Percentiles rank a stretch among this genome's conserved stretches.
These are phyloP conservation scores for Melanotus villosus DNA, from an alignment of 2,888 invertebrate species.

Conservation along the genomic window DNA sequence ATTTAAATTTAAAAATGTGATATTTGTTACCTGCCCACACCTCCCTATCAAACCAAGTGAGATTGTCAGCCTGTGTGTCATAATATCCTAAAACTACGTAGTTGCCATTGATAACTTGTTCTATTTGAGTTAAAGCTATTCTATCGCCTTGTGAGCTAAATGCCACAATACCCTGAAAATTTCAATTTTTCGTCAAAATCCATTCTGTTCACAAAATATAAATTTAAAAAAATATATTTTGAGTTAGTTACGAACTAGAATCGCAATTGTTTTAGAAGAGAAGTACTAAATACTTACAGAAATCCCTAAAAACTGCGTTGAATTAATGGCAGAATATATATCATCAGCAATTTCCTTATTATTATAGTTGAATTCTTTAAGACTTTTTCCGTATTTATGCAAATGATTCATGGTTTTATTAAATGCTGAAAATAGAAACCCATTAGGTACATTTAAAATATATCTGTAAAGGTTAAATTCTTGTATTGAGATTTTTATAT, in stretches of 20 bases:
- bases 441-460: neutral
- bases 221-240: no score
- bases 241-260: no score
- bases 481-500: neutral
- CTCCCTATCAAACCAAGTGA: constrained; percentile 94
- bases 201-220: neutral
- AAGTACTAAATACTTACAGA: constrained; percentile 88
- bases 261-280: no score
- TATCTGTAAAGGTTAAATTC: no score
- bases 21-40: constrained; percentile 92
- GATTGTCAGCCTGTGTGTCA: constrained; percentile 94
- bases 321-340: constrained; percentile 97
- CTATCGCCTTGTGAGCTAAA: constrained; percentile 99
- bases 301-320: constrained; percentile 97
- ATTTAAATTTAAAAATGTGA: no score
- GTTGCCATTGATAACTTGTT: constrained; percentile 95
- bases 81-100: constrained; percentile 96
- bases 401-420: constrained; percentile 96
- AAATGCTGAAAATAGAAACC: constrained; percentile 77
- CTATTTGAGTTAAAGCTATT: constrained; percentile 98
- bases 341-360: constrained; percentile 95
- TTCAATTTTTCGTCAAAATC: no score
- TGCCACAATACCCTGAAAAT: constrained; percentile 92
- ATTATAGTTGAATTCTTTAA: constrained; percentile 97
- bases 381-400: constrained; percentile 82